Evolutionary conservation across 2,888 invertebrate genomes (phyloP).

Genomic region (Agriopis marginaria): DNA sequence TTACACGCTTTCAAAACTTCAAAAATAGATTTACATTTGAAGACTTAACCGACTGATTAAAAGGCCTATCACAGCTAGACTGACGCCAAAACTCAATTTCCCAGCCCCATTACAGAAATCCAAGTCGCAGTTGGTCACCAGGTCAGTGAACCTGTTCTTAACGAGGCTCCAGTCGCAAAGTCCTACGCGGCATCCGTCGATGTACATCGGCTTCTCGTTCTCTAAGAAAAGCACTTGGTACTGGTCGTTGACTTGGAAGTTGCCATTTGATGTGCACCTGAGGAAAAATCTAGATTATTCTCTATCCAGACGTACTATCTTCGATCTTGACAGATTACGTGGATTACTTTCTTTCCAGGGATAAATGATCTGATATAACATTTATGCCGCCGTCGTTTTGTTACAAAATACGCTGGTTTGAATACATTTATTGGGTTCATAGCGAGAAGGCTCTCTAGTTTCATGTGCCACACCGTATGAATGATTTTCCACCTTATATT

Average conservation of each 20-base stretch:
- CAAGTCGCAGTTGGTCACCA: conserved; percentile 85
- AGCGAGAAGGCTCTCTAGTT: too few species aligned
- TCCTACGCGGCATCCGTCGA: conserved; percentile 91
- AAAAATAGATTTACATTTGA: conserved; percentile 18
- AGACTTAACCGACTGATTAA: conserved; percentile 37
- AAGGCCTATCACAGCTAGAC: conserved; percentile 45
- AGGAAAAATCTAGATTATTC: conserved; percentile 2
- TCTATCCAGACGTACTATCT: too few species aligned
- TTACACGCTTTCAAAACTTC: too few species aligned
- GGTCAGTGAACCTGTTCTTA: conserved; percentile 84
- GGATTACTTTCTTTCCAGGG: neutral
- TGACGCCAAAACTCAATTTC: conserved; percentile 45
- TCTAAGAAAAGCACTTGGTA: conserved; percentile 88
- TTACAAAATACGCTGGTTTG: too few species aligned
- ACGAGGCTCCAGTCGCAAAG: conserved; percentile 92
- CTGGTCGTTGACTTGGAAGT: conserved; percentile 72
- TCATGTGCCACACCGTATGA: too few species aligned
- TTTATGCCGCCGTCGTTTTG: too few species aligned
- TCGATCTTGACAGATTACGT: too few species aligned
- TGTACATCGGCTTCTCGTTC: conserved; percentile 89
- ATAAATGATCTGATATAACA: too few species aligned
- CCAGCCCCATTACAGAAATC: conserved; percentile 83
- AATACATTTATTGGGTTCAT: too few species aligned
- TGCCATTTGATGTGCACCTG: conserved; percentile 85
- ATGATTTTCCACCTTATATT: too few species aligned